Conservation (phyloP, 2,797 vertebrate genomes). For the Crocidura indochinensis region DNA sequence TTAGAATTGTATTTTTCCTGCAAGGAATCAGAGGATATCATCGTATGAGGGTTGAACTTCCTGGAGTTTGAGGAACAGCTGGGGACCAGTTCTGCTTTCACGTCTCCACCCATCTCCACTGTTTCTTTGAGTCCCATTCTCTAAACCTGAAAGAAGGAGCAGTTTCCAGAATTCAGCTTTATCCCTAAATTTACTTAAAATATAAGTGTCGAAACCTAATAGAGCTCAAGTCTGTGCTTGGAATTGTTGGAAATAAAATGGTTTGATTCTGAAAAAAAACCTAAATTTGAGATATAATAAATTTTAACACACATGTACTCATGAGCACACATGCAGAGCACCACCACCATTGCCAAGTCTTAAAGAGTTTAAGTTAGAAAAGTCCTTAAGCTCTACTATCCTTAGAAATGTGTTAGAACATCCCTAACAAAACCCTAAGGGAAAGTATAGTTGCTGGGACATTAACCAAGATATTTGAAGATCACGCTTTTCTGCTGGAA, state of each 20-base stretch:
- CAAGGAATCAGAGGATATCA: slow-evolving; percentile 54
- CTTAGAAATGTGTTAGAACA: slow-evolving; percentile 65
- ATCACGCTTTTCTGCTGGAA: slow-evolving; percentile 73
- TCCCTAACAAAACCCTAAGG: slow-evolving; percentile 64
- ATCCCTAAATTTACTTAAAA: slow-evolving; percentile 65
- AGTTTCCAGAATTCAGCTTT: slow-evolving; percentile 66
- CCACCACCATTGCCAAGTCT: background rate
- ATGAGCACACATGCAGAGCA: background rate
- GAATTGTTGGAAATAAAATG: slow-evolving; percentile 48
- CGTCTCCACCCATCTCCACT: background rate
- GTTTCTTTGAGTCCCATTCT: slow-evolving; percentile 63
- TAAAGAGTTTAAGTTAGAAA: slow-evolving; percentile 38
- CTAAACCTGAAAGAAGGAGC: slow-evolving; percentile 60
- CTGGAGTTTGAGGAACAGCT: slow-evolving; percentile 42
- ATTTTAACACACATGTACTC: background rate
- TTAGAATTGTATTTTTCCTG: slow-evolving; percentile 52
- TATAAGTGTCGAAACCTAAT: slow-evolving; percentile 58
- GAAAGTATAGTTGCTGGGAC: slow-evolving; percentile 70
- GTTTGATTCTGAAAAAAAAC: slow-evolving; percentile 47
- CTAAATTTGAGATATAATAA: slow-evolving; percentile 17
- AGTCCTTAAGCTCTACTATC: slow-evolving; percentile 50
- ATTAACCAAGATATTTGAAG: slow-evolving; percentile 79
- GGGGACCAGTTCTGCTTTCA: background rate
- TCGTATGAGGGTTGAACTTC: slow-evolving; percentile 35
- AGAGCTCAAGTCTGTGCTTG: slow-evolving; percentile 57